These are phyloP conservation scores for Heliconius hermathena DNA, from an alignment of 1,140 invertebrate species.

Conservation along the genomic window DNA sequence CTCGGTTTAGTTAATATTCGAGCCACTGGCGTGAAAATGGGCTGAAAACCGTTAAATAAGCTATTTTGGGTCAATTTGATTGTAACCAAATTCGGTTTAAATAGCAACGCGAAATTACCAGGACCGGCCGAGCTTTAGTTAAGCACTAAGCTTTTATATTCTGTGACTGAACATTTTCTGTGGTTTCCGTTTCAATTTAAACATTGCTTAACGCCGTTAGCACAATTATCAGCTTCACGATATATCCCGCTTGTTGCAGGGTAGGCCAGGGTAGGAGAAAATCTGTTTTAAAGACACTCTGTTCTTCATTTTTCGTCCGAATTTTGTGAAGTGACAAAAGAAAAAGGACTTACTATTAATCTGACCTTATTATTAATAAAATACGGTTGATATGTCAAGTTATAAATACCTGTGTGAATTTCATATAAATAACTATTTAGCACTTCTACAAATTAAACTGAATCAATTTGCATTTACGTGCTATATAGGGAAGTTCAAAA, in stretches of 20 bases:
- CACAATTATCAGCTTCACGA: background rate
- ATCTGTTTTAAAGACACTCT: background rate
- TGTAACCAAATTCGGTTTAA: conserved; percentile 12
- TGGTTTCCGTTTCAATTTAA: no score
- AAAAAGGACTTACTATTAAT: no score
- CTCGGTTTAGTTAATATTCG: conserved; percentile 19
- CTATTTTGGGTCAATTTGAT: conserved; percentile 15
- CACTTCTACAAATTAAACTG: background rate
- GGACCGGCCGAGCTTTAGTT: background rate
- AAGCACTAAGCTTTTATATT: conserved; percentile 5
- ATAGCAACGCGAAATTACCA: conserved; percentile 4
- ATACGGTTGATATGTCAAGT: no score
- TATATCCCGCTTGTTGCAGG: background rate
- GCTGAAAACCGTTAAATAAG: conserved; percentile 16
- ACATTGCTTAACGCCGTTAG: no score
- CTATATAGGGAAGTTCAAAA: background rate
- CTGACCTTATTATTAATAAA: no score
- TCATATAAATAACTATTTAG: background rate
- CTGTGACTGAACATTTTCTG: background rate
- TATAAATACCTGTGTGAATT: no score
- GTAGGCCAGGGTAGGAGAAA: background rate
- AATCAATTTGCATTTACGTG: background rate
- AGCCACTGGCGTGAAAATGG: conserved; percentile 23
- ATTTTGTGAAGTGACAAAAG: no score
- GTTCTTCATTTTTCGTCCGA: background rate